These are phyloP conservation scores for Pollenia amentaria DNA, from an alignment of 2,888 invertebrate genomes.

Conservation along the genomic window DNA sequence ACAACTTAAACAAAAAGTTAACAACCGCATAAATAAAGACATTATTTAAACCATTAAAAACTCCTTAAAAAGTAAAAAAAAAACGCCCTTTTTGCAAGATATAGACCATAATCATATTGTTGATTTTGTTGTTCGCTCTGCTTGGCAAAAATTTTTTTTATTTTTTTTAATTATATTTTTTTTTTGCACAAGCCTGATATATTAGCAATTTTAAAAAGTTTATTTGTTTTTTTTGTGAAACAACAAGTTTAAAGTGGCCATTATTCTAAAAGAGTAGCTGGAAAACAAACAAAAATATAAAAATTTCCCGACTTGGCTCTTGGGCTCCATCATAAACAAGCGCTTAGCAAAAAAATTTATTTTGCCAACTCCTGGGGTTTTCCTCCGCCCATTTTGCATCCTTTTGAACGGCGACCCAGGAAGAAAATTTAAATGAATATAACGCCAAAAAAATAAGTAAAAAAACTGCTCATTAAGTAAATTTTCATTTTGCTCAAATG, in stretches of 20 bases:
- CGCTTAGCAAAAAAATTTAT: conserved; percentile 59
- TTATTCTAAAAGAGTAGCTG: conserved; percentile 32
- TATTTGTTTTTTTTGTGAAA: conserved; percentile 25
- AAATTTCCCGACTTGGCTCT: conserved; percentile 53
- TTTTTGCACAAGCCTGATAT: conserved; percentile 50
- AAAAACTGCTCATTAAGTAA: conserved; percentile 64
- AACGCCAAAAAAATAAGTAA: conserved; percentile 52
- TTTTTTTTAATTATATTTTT: neutral
- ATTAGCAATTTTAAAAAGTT: conserved; percentile 68
- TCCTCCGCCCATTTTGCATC: neutral
- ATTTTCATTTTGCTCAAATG: conserved; percentile 61
- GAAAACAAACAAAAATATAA: conserved; percentile 52
- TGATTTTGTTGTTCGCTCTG: conserved; percentile 34
- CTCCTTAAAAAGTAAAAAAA: conserved; percentile 49
- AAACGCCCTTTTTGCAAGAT: conserved; percentile 35
- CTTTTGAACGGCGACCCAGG: conserved; percentile 13
- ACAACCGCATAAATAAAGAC: conserved; percentile 67
- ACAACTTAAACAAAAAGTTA: conserved; percentile 46
- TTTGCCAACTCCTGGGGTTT: conserved; percentile 69
- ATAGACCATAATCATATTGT: conserved; percentile 43
- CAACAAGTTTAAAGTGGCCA: conserved; percentile 73
- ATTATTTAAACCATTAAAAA: conserved; percentile 62
- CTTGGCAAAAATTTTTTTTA: neutral
- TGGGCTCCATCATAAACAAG: conserved; percentile 67
- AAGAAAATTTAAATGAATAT: conserved; percentile 61